These are phyloP conservation scores for Stenodera caucasica DNA, from an alignment of 2,888 invertebrate species.

Conservation along the genomic window DNA sequence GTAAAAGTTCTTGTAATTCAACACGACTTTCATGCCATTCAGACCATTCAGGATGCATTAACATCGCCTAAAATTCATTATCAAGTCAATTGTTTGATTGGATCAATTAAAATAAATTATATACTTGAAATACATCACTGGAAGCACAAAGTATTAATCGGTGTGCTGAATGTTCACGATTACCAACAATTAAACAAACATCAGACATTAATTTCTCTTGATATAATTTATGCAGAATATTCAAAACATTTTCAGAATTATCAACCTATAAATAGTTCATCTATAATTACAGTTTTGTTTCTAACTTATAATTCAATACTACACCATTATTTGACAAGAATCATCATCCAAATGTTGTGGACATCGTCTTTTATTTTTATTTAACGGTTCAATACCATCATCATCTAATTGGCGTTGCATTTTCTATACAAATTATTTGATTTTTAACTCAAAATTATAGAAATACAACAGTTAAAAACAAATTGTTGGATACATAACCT, in stretches of 20 bases:
- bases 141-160: slow-evolving; percentile 89
- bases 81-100: slow-evolving; percentile 14
- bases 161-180: slow-evolving; percentile 83
- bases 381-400: slow-evolving; percentile 20
- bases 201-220: slow-evolving; percentile 89
- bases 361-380: slow-evolving; percentile 34
- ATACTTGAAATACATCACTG: slow-evolving; percentile 92
- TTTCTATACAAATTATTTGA: no score
- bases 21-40: slow-evolving; percentile 86
- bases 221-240: slow-evolving; percentile 81
- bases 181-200: slow-evolving; percentile 80
- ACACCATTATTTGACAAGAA: slow-evolving; percentile 45
- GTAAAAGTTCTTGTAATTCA: slow-evolving; percentile 77
- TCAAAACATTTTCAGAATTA: slow-evolving; percentile 78
- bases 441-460: no score
- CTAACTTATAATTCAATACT: no score
- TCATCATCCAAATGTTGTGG: slow-evolving; percentile 34
- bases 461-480: no score
- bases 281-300: neutral
- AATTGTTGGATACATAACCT: neutral
- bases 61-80: slow-evolving; percentile 72
- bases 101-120: slow-evolving; percentile 12
- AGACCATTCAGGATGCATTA: slow-evolving; percentile 92
- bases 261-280: slow-evolving; percentile 66
- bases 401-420: slow-evolving; percentile 16